Evolutionary conservation across 2,113 vertebrate species (phyloP).

Genomic region (Pitta sordida): DNA sequence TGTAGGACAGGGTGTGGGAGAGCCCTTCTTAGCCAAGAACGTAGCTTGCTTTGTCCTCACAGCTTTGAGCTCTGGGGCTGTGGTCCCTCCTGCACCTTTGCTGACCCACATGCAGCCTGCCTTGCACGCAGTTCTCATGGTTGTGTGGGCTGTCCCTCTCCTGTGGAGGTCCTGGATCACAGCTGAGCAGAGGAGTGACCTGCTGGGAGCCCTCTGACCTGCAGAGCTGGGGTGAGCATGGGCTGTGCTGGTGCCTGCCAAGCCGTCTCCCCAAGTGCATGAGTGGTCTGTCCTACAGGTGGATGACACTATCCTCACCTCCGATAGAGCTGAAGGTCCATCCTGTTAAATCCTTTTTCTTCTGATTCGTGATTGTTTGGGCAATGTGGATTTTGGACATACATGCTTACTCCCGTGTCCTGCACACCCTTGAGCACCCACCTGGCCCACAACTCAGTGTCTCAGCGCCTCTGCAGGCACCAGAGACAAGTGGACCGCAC

Average conservation of each 20-base stretch:
- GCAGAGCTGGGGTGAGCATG: accelerated
- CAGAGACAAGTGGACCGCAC: accelerated
- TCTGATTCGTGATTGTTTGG: accelerated
- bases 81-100: background rate
- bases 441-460: accelerated
- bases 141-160: background rate
- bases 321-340: accelerated
- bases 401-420: accelerated
- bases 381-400: accelerated
- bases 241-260: no score
- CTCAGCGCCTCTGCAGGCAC: background rate
- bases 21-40: background rate
- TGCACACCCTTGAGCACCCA: accelerated
- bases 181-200: background rate
- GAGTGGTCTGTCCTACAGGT: accelerated
- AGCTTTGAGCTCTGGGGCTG: background rate
- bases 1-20: background rate
- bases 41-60: background rate
- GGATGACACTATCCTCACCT: accelerated
- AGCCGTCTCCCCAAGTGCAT: accelerated
- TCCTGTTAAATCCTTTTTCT: accelerated
- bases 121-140: no score
- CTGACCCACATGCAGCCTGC: accelerated
- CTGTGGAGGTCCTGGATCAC: background rate
- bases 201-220: accelerated